Evolutionary conservation across 1,140 invertebrate species (phyloP).

Genomic region (Drosophila malerkotliana): DNA sequence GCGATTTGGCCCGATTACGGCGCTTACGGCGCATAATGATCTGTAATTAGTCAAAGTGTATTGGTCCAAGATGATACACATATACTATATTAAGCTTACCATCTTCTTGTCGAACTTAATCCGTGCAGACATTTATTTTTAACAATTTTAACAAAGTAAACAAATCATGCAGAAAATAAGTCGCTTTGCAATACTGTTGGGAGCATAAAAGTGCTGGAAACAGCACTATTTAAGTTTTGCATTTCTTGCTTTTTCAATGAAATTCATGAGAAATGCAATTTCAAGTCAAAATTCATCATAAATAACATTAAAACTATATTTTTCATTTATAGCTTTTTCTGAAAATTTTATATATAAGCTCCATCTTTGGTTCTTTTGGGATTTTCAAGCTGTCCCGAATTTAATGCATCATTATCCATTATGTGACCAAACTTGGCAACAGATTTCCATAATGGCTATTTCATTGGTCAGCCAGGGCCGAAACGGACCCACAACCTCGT

Average conservation of each 20-base stretch:
- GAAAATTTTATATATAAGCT: not conserved
- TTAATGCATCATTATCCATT: slow-evolving; percentile 59
- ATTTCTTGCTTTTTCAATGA: not conserved
- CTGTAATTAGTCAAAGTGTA: not conserved
- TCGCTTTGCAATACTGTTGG: not conserved
- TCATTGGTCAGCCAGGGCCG: slow-evolving; percentile 48
- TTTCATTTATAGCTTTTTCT: not conserved
- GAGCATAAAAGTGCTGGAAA: not conserved
- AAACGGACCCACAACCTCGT: not conserved
- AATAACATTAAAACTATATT: not conserved
- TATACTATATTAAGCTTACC: not conserved
- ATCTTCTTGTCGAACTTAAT: not conserved
- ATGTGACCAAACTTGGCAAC: slow-evolving; percentile 62
- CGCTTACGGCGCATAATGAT: not conserved
- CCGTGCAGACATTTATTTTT: not conserved
- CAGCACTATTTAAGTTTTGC: not conserved
- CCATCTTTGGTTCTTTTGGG: not conserved
- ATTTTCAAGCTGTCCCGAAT: slow-evolving; percentile 29
- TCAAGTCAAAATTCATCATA: no score
- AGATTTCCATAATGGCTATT: slow-evolving; percentile 80
- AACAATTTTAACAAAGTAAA: not conserved
- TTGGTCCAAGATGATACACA: not conserved
- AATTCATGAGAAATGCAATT: no score
- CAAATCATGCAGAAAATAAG: not conserved
- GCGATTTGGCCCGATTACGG: not conserved